These are phyloP conservation scores for Saccostrea glomerata DNA, from an alignment of 1,140 invertebrate genomes.

Conservation along the genomic window DNA sequence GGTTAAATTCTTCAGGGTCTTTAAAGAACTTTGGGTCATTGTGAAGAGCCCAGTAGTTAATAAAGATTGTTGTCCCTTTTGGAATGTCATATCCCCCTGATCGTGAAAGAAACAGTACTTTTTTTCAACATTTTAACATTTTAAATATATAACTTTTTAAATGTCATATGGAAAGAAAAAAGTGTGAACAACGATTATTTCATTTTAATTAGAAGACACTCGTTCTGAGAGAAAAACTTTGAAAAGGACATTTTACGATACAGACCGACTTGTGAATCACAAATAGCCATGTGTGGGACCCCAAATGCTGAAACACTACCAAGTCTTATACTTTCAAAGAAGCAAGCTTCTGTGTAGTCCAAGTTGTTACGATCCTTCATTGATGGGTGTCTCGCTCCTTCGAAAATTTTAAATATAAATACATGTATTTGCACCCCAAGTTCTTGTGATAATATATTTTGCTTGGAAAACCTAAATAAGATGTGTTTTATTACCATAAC, in stretches of 20 bases:
- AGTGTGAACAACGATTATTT: no score
- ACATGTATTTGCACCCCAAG: no score
- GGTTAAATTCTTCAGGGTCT: slow-evolving; percentile 87
- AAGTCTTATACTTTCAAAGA: slow-evolving; percentile 45
- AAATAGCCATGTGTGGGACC: slow-evolving; percentile 38
- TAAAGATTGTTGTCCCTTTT: slow-evolving; percentile 90
- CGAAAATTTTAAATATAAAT: no score
- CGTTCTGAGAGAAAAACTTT: no score
- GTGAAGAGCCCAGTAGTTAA: slow-evolving; percentile 88
- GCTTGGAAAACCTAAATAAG: no score
- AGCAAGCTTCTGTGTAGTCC: slow-evolving; percentile 39
- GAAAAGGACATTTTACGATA: not conserved
- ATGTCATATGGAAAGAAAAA: no score
- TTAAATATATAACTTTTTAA: no score
- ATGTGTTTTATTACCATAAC: not conserved
- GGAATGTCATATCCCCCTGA: slow-evolving; percentile 81
- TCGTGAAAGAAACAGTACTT: not conserved
- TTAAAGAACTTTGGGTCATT: slow-evolving; percentile 86
- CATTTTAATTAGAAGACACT: no score
- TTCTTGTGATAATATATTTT: no score
- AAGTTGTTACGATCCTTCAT: slow-evolving; percentile 31
- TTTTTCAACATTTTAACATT: no score
- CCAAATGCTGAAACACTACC: not conserved
- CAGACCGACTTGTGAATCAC: slow-evolving; percentile 47
- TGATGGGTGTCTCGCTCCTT: not conserved